phyloP scores from a whole-genome alignment of 2,797 vertebrate genomes.

The Siniperca scherzeri region DNA sequence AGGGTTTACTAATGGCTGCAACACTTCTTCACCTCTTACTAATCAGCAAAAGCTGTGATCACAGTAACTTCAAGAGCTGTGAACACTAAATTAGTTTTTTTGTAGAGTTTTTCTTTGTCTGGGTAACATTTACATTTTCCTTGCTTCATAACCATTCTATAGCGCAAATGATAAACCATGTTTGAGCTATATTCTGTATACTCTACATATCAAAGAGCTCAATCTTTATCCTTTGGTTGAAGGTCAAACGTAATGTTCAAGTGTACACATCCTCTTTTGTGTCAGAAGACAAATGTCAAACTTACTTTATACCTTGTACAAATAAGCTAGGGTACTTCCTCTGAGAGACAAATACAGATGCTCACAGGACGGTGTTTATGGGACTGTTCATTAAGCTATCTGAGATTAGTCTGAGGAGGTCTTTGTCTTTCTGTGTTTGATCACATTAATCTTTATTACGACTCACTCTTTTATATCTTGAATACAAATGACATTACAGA shows the following conservation, averaged over 20 bases:
- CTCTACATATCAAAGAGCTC: conserved; percentile 7
- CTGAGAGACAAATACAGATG: neutral
- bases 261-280: neutral
- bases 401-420: conserved; percentile 29
- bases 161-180: neutral
- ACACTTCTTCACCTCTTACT: conserved; percentile 25
- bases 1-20: conserved; percentile 13
- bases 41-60: conserved; percentile 43
- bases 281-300: neutral
- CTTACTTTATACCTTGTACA: neutral
- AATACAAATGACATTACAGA: conserved; percentile 34
- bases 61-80: conserved; percentile 28
- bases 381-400: conserved; percentile 30
- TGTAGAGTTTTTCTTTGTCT: neutral
- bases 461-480: conserved; percentile 28
- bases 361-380: neutral
- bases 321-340: neutral
- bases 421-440: conserved; percentile 37
- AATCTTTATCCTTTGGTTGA: conserved; percentile 3
- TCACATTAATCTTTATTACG: conserved; percentile 40
- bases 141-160: neutral
- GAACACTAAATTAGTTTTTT: conserved; percentile 13
- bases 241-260: conserved; percentile 22
- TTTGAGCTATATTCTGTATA: conserved; percentile 1
- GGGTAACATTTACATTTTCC: neutral